phyloP scores from a whole-genome alignment of 2,888 invertebrate genomes.

The Cheilosia pagana region DNA sequence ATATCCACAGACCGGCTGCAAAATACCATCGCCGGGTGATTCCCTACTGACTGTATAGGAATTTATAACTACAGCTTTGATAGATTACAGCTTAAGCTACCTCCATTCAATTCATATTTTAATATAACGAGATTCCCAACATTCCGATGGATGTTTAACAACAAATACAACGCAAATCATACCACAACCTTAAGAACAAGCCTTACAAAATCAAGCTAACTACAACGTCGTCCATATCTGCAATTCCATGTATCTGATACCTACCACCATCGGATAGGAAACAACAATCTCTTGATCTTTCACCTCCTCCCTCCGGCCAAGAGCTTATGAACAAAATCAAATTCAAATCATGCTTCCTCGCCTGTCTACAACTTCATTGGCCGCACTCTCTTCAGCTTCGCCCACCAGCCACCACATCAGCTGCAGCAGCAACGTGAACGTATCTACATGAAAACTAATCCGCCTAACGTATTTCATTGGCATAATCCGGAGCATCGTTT shows the following conservation, averaged over 20 bases:
- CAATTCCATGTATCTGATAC: background rate
- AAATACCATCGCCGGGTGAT: no score
- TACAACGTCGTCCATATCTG: background rate
- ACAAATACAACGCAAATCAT: no score
- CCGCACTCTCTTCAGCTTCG: background rate
- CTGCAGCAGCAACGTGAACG: no score
- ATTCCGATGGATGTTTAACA: no score
- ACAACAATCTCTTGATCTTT: constrained; percentile 30
- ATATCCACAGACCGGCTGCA: no score
- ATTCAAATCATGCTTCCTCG: constrained; percentile 33
- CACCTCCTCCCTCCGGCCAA: background rate
- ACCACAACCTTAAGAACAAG: background rate
- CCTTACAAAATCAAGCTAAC: background rate
- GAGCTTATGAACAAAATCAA: constrained; percentile 50
- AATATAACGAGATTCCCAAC: no score
- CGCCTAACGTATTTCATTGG: constrained; percentile 51
- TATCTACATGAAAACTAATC: constrained; percentile 35
- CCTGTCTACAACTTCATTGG: constrained; percentile 61
- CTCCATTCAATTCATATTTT: no score
- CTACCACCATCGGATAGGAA: constrained; percentile 15
- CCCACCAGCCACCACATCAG: background rate
- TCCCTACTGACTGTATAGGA: no score
- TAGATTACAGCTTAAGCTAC: no score
- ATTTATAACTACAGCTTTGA: no score
- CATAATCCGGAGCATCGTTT: constrained; percentile 48